Base-by-base conservation (phyloP, 2,888 invertebrate species). In the Drosophila lutescens region DNA sequence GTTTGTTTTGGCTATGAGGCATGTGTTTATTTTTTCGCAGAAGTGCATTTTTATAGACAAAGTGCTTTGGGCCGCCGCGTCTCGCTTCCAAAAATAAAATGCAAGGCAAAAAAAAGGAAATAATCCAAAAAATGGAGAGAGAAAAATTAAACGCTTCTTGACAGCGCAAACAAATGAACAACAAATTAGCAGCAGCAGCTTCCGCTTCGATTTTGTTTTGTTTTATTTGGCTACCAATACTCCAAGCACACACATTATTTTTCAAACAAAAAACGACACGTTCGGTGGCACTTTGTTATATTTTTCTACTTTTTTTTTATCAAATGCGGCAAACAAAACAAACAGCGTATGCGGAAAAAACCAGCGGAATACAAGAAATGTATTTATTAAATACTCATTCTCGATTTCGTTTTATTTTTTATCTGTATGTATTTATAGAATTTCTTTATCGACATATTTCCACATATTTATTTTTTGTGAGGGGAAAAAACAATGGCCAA, bases 11-110 rank as follows among this genome's bases (percentile, higher is more conserved):
- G 60, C 71, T 70, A 60, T 70, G 65, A 47, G 63, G 65, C 65
- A 51, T 70, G 51, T 83, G 83, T 83, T 84, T 84, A 85, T 84
- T 84, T 83, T 84, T 84, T 84, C 87, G 87, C 85, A 84, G 87
- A 84, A 84, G 87, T 84, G 83, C 82, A 84, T 80, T 86, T 79
- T 79, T 77, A 72, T 78, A 72, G 86, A 78, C 86, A 82, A 77
- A 85, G 85, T 81, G 85, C 74, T 65, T 65, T 46, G 50, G 47
- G 44, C 62, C 62, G 44, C 62, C 62, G 59, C 40, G 47, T 46
- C 41, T 68, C 13, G 13, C 32, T 47, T 59, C 62, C 60, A 61
- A 70, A 70, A 70, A 71, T 71, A 71, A 62, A 41, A 12, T 10
- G 32, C 47, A 34, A 20, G 17, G 30, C 50, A 50, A 40, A 15